Evolutionary conservation across 2,888 invertebrate species (phyloP).

Genomic region (Lymantria monacha): DNA sequence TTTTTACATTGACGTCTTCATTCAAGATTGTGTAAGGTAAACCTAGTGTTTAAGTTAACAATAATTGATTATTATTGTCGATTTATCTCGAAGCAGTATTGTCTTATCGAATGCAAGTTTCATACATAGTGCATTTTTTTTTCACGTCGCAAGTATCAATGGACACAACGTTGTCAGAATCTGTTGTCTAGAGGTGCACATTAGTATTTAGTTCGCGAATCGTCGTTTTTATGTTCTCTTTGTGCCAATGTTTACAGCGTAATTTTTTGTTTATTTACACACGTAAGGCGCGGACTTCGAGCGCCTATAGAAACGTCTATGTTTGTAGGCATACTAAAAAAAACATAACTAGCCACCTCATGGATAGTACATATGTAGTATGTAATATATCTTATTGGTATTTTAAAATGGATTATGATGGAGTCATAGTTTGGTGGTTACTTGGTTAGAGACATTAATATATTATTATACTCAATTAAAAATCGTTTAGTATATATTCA

Average conservation of each 20-base stretch:
- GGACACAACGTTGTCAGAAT: conserved; percentile 35
- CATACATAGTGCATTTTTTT: conserved; percentile 39
- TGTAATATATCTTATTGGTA: conserved; percentile 7
- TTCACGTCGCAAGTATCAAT: conserved; percentile 28
- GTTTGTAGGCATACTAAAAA: conserved; percentile 19
- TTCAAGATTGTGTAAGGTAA: conserved; percentile 52
- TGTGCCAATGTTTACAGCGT: conserved; percentile 70
- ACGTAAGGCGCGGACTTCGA: conserved; percentile 50
- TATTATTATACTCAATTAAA: too few species aligned
- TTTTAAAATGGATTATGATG: conserved; percentile 4
- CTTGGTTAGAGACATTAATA: too few species aligned
- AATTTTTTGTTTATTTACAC: conserved; percentile 74
- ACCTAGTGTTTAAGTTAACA: conserved; percentile 31
- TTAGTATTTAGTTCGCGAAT: conserved; percentile 56
- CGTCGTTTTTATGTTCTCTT: conserved; percentile 63
- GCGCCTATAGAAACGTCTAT: conserved; percentile 34
- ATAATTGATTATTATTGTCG: conserved; percentile 13
- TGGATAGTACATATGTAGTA: neutral
- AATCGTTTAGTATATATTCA: too few species aligned
- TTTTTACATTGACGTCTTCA: conserved; percentile 58
- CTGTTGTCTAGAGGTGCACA: conserved; percentile 20
- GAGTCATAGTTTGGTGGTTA: neutral
- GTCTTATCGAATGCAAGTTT: conserved; percentile 27
- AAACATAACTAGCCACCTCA: conserved; percentile 5
- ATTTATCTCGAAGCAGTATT: conserved; percentile 27